A percentile compares a stretch with the other conserved stretches of the same genome.
phyloP scores from a whole-genome alignment of 2,888 invertebrate genomes.

The Calameuta filiformis region DNA sequence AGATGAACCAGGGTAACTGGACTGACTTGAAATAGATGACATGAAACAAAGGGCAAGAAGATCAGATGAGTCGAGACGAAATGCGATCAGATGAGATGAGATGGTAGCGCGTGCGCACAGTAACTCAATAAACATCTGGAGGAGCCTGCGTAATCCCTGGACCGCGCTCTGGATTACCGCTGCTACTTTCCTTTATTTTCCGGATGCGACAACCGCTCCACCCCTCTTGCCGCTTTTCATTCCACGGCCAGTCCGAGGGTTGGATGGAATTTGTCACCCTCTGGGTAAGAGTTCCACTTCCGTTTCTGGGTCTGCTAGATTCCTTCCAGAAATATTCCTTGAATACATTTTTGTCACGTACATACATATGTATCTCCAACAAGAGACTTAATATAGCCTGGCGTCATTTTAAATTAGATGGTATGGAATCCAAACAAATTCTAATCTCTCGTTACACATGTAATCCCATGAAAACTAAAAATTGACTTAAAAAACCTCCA shows the following conservation, averaged over 20 bases:
- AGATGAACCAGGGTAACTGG: not conserved
- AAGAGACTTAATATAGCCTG: not conserved
- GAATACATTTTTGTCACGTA: not conserved
- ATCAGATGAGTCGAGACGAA: slow-evolving; percentile 40
- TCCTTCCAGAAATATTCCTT: not conserved
- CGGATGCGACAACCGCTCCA: slow-evolving; percentile 38
- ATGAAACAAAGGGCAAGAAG: not conserved
- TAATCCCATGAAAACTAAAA: not conserved
- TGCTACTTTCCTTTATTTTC: slow-evolving; percentile 58
- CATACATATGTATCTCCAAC: not conserved
- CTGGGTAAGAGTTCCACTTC: slow-evolving; percentile 21
- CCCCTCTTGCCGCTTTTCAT: slow-evolving; percentile 19
- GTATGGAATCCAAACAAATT: not conserved
- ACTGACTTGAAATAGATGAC: slow-evolving; percentile 13
- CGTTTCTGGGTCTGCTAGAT: not conserved
- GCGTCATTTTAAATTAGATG: not conserved
- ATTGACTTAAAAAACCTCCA: not conserved
- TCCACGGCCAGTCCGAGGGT: slow-evolving; percentile 7
- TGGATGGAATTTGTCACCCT: slow-evolving; percentile 31
- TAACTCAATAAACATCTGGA: slow-evolving; percentile 65
- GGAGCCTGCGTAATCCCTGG: slow-evolving; percentile 59
- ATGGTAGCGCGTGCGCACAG: slow-evolving; percentile 55
- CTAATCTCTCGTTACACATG: not conserved
- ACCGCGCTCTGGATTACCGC: slow-evolving; percentile 62
- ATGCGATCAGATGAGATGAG: slow-evolving; percentile 46